Base-by-base conservation (phyloP, 2,888 invertebrate genomes). In the Lithosia quadra region DNA sequence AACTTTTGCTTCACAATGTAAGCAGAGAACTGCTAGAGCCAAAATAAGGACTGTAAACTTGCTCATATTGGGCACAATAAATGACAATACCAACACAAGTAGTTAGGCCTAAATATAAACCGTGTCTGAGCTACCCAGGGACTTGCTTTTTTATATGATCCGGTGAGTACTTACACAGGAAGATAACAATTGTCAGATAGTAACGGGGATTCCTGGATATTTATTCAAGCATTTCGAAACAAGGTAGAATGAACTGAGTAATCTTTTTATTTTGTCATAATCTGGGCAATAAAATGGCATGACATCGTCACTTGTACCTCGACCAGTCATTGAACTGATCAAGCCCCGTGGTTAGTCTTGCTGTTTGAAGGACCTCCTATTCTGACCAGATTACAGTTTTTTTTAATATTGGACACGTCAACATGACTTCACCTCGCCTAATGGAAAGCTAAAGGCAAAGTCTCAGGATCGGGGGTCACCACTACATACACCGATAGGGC, bases 1-100 rank as follows among this genome's bases (percentile, higher is more conserved):
- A 67, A 76, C 15, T 15, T 80, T 81, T 4, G 81, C 83, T 65
- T 85, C 77, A 13, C 74, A 68, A 13, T 53, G 8, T 49, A 60
- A 15, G 49, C 57, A 58, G 22, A 71, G 13, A 4, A 39, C 36
- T 63, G 68, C 39, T 49, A 71, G 22, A 64, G 59, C 53, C 13
- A 69, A 18, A 28, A 72, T 13, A 9, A 59, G 1, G 4, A 67
- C 15, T 34, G 39, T 56, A 4, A 55, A 22, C 53, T 63, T 71
- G 62, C 64, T 8, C 67, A 67, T 67, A 24, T 49, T 49, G 15
- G 8, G 9, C 2, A n/a, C 24, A 24, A 34, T 13, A 22, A 56
- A 62, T 9, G 62, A 49, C 9, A 24, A n/a, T 60, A 21, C 11
- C n/a, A 22, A 43, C 55, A 22, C 39, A 34, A 24, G 63, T 28